A percentile compares a stretch with the other conserved stretches of the same genome.
phyloP scores from a whole-genome alignment of 2,888 invertebrate species.

The Hyposoter didymator region DNA sequence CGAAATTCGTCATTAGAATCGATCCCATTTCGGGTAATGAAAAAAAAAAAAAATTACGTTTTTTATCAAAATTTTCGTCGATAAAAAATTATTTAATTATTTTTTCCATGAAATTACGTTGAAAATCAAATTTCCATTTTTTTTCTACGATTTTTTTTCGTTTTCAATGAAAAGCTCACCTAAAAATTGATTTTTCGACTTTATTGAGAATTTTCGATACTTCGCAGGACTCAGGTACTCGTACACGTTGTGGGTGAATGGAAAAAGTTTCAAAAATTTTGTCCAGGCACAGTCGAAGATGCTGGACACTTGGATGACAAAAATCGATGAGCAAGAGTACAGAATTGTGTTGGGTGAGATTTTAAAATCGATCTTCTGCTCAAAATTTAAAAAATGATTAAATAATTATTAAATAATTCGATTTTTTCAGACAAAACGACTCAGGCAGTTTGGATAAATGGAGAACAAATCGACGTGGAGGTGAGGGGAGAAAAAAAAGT shows the following conservation, averaged over 20 bases:
- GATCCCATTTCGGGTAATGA: slow-evolving; percentile 87
- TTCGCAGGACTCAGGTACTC: slow-evolving; percentile 90
- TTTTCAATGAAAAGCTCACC: not conserved
- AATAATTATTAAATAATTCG: not conserved
- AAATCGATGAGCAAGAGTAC: slow-evolving; percentile 85
- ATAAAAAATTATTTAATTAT: too few relatives aligned
- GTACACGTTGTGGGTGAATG: slow-evolving; percentile 93
- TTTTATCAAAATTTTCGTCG: too few relatives aligned
- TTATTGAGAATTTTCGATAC: slow-evolving; percentile 80
- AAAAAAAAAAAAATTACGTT: not conserved
- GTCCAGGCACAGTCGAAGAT: slow-evolving; percentile 91
- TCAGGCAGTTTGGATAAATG: slow-evolving; percentile 91
- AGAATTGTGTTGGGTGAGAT: slow-evolving; percentile 90
- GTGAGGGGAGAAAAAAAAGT: slow-evolving; percentile 81
- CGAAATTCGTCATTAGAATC: slow-evolving; percentile 84
- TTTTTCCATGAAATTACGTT: too few relatives aligned
- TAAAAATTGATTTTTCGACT: slow-evolving; percentile 18
- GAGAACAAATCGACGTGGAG: slow-evolving; percentile 88
- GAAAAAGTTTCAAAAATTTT: slow-evolving; percentile 92
- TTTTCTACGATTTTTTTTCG: not conserved
- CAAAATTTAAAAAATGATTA: not conserved
- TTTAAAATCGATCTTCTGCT: not conserved
- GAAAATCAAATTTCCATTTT: not conserved
- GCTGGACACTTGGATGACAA: slow-evolving; percentile 90
- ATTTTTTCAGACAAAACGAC: slow-evolving; percentile 88